phyloP scores from a whole-genome alignment of 2,888 invertebrate genomes.

The Laspeyria flexula region DNA sequence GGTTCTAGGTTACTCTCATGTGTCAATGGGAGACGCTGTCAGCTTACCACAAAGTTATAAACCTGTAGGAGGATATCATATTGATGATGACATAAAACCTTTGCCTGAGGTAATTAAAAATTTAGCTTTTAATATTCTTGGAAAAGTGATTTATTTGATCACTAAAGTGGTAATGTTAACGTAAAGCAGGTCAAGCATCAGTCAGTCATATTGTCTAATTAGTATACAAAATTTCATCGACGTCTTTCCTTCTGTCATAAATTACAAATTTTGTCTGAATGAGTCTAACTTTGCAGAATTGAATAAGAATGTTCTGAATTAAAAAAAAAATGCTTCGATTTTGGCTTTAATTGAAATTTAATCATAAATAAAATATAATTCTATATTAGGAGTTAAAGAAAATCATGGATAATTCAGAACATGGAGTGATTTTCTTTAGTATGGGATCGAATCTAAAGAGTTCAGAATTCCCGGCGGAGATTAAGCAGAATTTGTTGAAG shows the following conservation, averaged over 20 bases:
- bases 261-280: too few relatives aligned
- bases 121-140: not conserved
- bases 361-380: too few relatives aligned
- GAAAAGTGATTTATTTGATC: too few relatives aligned
- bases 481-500: conserved; percentile 58
- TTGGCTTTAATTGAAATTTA: too few relatives aligned
- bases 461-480: conserved; percentile 58
- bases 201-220: too few relatives aligned
- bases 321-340: too few relatives aligned
- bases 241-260: too few relatives aligned
- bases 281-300: too few relatives aligned
- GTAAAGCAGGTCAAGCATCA: too few relatives aligned
- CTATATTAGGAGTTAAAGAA: conserved; percentile 67
- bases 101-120: conserved; percentile 53
- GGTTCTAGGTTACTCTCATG: conserved; percentile 62
- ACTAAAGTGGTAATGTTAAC: too few relatives aligned
- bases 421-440: conserved; percentile 82
- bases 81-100: conserved; percentile 54
- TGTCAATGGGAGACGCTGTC: conserved; percentile 50
- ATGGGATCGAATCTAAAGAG: conserved; percentile 76
- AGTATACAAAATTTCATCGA: too few relatives aligned
- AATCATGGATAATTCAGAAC: conserved; percentile 67
- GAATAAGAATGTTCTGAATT: too few relatives aligned
- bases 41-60: conserved; percentile 63
- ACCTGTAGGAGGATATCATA: conserved; percentile 66